A percentile compares a stretch with the other conserved stretches of the same genome.
Evolutionary conservation across 92 coral and sea anemone genomes (phyloP).

Genomic region (Nematostella vectensis): DNA sequence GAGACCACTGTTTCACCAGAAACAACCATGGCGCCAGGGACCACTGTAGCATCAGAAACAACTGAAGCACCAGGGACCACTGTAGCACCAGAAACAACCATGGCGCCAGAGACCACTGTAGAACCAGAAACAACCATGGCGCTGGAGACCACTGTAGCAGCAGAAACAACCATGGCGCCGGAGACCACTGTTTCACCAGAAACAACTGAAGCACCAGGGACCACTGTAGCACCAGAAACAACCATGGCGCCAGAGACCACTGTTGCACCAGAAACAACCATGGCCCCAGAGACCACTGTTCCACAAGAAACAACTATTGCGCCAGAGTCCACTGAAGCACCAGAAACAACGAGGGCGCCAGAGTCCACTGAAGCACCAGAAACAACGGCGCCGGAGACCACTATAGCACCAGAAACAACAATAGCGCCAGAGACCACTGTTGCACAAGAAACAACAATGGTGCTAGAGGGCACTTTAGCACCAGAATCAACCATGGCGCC

Average conservation of each 20-base stretch:
- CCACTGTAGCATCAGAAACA: not conserved
- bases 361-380: not conserved
- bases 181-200: not conserved
- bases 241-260: not conserved
- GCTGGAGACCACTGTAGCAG: not conserved
- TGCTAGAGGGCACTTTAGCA: not conserved
- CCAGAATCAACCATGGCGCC: not conserved
- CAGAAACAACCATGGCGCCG: not conserved
- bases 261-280: not conserved
- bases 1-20: not conserved
- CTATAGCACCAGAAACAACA: not conserved
- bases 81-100: not conserved
- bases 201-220: not conserved
- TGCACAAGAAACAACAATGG: conserved; percentile 3
- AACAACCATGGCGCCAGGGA: not conserved
- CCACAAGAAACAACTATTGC: not conserved
- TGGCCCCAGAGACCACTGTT: not conserved
- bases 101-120: not conserved
- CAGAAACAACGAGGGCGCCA: not conserved
- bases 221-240: not conserved
- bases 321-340: not conserved
- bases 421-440: not conserved
- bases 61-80: not conserved
- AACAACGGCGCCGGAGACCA: not conserved
- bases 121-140: not conserved